Conservation (phyloP, 2,888 invertebrate genomes). For the Caenorhabditis zanzibari region DNA sequence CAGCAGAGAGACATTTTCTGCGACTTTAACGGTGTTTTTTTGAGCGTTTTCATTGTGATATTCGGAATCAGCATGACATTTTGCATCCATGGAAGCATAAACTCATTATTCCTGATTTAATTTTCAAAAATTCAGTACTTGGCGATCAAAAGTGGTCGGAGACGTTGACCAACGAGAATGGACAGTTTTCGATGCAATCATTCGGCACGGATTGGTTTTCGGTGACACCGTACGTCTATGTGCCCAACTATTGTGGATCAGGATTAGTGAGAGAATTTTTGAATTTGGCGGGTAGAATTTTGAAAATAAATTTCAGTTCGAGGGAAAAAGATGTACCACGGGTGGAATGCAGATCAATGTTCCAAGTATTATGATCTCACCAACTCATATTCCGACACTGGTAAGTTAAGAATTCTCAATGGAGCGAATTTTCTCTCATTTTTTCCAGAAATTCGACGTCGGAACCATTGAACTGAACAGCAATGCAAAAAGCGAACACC, state of each 20-base stretch:
- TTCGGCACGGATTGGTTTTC: not conserved
- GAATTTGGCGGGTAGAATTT: no score
- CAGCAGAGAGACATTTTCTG: no score
- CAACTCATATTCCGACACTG: not conserved
- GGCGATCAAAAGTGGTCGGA: not conserved
- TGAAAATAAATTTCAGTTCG: not conserved
- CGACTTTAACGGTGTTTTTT: no score
- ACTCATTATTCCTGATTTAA: no score
- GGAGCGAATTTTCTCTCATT: not conserved
- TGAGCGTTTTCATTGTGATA: no score
- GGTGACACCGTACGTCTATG: not conserved
- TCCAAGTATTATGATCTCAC: not conserved
- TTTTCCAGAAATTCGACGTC: conserved; percentile 5
- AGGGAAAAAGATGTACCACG: not conserved
- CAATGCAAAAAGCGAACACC: not conserved
- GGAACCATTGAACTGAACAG: not conserved
- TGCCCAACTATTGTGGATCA: not conserved
- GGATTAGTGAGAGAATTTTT: not conserved
- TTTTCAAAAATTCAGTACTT: not conserved
- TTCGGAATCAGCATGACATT: no score
- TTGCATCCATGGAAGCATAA: no score
- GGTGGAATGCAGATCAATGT: conserved; percentile 4
- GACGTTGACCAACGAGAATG: not conserved
- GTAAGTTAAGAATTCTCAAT: not conserved
- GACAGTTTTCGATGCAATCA: not conserved